phyloP scores from a whole-genome alignment of 2,113 vertebrate species.

The Lamprologus lemairii region DNA sequence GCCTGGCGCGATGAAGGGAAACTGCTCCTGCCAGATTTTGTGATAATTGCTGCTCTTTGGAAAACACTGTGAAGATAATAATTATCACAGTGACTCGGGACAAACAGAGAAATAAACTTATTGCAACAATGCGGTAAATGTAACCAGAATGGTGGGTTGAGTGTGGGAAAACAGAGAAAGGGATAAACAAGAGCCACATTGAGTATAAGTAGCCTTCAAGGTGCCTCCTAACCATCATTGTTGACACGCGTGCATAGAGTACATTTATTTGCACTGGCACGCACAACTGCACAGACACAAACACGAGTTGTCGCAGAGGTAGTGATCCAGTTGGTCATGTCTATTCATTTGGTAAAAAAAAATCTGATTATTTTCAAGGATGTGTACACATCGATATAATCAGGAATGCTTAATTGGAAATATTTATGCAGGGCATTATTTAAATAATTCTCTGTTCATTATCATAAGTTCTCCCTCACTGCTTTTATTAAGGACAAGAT shows the following conservation, averaged over 20 bases:
- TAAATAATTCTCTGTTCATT: slow-evolving; percentile 11
- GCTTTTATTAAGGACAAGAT: background rate
- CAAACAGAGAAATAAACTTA: background rate
- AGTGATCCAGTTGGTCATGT: background rate
- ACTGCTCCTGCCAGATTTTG: background rate
- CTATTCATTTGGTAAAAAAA: background rate
- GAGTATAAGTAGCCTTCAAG: background rate
- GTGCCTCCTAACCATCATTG: background rate
- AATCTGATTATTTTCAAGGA: slow-evolving; percentile 40
- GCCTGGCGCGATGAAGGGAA: background rate
- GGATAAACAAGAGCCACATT: background rate
- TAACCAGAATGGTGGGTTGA: background rate
- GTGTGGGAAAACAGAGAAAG: background rate
- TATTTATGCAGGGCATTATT: slow-evolving; percentile 19
- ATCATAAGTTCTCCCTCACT: background rate
- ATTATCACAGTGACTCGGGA: background rate
- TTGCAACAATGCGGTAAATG: background rate
- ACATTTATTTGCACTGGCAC: background rate
- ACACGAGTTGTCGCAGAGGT: background rate
- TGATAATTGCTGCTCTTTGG: background rate
- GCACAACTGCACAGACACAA: background rate
- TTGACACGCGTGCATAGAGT: background rate
- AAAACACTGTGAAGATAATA: background rate
- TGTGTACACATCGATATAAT: slow-evolving; percentile 37
- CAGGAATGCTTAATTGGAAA: slow-evolving; percentile 28